These are phyloP conservation scores for Cryptotermes secundus DNA, from an alignment of 1,140 invertebrate species.

Conservation along the genomic window DNA sequence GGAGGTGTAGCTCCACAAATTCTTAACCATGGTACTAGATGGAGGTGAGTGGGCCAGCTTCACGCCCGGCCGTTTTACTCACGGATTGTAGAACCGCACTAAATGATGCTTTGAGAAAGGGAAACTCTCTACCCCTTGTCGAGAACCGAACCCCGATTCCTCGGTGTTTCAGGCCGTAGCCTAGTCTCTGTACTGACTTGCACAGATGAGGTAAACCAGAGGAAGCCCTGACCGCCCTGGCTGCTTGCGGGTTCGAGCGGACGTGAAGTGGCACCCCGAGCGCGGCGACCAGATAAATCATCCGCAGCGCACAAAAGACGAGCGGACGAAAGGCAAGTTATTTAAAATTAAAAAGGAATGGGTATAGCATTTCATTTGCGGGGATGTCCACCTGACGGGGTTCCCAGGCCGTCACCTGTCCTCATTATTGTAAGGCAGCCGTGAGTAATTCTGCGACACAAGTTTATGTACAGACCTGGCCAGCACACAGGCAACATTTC, in stretches of 20 bases:
- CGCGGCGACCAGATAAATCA: background rate
- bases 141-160: too few species aligned
- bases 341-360: constrained; percentile 4
- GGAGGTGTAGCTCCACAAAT: too few species aligned
- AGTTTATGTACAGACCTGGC: background rate
- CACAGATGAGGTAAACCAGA: too few species aligned
- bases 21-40: too few species aligned
- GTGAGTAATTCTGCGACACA: background rate
- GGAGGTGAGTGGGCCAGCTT: too few species aligned
- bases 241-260: background rate
- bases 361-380: constrained; percentile 1
- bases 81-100: too few species aligned
- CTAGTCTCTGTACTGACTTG: too few species aligned
- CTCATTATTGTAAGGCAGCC: background rate
- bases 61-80: too few species aligned
- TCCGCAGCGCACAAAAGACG: background rate
- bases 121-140: too few species aligned
- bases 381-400: background rate
- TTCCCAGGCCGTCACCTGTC: background rate
- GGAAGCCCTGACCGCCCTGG: too few species aligned
- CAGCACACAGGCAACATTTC: background rate
- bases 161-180: too few species aligned
- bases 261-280: background rate
- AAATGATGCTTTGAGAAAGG: too few species aligned
- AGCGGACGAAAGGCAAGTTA: background rate